These are phyloP conservation scores for Ptyas mucosa DNA, from an alignment of 2,113 vertebrate species.

Conservation along the genomic window DNA sequence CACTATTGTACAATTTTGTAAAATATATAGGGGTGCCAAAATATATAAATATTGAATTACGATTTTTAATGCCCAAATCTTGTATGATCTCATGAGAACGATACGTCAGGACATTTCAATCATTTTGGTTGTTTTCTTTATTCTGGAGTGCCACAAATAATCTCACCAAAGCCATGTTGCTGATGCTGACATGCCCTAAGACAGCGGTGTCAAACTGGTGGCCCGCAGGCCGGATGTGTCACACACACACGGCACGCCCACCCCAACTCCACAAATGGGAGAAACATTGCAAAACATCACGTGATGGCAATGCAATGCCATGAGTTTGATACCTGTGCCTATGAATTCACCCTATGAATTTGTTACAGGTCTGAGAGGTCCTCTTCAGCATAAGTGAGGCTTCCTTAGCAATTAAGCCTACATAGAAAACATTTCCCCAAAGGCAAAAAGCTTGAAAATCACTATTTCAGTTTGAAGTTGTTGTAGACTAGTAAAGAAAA, in stretches of 20 bases:
- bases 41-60: neutral
- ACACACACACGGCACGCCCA: too few relatives aligned
- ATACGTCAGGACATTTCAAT: neutral
- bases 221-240: too few relatives aligned
- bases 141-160: neutral
- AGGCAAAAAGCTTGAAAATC: neutral
- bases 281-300: too few relatives aligned
- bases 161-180: neutral
- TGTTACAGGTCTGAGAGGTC: neutral
- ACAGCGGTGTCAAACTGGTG: too few relatives aligned
- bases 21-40: neutral
- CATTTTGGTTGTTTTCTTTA: neutral
- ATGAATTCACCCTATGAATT: neutral
- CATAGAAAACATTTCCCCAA: neutral
- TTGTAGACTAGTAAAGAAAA: neutral
- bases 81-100: neutral
- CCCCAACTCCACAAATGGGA: too few relatives aligned
- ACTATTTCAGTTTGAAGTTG: neutral
- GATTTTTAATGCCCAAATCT: neutral
- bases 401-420: neutral
- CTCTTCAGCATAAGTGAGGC: neutral
- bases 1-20: neutral
- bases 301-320: too few relatives aligned
- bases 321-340: too few relatives aligned
- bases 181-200: neutral